Percentiles rank a stretch among this genome's conserved stretches.
phyloP scores from a whole-genome alignment of 2,888 invertebrate species.

The Scaptomyza reducta region DNA sequence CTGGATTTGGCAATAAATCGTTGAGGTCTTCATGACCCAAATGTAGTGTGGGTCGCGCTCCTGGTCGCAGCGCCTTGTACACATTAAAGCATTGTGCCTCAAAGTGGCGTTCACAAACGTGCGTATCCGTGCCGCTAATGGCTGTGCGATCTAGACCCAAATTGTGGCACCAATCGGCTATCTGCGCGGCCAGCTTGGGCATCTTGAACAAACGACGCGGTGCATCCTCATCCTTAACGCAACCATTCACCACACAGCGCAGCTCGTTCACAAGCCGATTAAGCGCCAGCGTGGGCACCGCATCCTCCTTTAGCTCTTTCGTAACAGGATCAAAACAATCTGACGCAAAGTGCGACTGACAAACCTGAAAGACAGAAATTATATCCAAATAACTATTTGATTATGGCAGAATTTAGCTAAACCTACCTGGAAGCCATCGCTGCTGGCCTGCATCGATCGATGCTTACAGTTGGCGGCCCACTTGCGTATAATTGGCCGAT shows the following conservation, averaged over 20 bases:
- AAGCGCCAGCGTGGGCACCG: slow-evolving; percentile 68
- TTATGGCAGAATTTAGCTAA: background rate
- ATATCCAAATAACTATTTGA: background rate
- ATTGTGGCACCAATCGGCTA: slow-evolving; percentile 71
- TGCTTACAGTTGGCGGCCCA: slow-evolving; percentile 77
- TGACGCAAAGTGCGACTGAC: slow-evolving; percentile 61
- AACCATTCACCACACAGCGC: slow-evolving; percentile 58
- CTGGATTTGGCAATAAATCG: slow-evolving; percentile 63
- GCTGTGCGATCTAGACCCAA: slow-evolving; percentile 37
- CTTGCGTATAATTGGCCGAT: slow-evolving; percentile 54
- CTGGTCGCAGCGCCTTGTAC: slow-evolving; percentile 39
- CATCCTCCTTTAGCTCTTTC: slow-evolving; percentile 44
- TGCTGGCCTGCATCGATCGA: slow-evolving; percentile 71
- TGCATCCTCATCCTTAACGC: slow-evolving; percentile 21
- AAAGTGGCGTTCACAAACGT: slow-evolving; percentile 76
- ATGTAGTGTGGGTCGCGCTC: slow-evolving; percentile 71
- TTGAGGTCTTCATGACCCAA: slow-evolving; percentile 58
- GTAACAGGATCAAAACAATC: slow-evolving; percentile 57
- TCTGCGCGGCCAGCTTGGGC: slow-evolving; percentile 41
- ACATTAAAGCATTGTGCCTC: slow-evolving; percentile 61
- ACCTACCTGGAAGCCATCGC: slow-evolving; percentile 61
- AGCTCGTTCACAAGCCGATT: slow-evolving; percentile 22
- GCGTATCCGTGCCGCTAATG: slow-evolving; percentile 27
- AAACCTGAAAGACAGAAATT: slow-evolving; percentile 41
- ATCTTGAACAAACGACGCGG: slow-evolving; percentile 52